These are phyloP conservation scores for Agelastica alni DNA, from an alignment of 2,888 invertebrate genomes.

Conservation along the genomic window DNA sequence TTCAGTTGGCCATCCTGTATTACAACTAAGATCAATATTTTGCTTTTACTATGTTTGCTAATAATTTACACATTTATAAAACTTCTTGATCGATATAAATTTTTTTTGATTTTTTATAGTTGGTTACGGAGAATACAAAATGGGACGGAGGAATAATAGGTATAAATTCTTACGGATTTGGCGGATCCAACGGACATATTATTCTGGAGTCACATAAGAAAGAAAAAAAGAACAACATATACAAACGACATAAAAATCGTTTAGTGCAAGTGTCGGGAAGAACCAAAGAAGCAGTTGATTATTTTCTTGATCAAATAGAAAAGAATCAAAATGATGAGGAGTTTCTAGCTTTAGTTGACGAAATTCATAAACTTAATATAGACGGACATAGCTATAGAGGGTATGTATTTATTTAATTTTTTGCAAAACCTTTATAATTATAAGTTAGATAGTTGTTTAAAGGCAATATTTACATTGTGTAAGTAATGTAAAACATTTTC, in stretches of 20 bases:
- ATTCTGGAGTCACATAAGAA: constrained; percentile 55
- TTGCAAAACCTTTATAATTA: no score
- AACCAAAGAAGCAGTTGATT: constrained; percentile 74
- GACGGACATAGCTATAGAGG: constrained; percentile 79
- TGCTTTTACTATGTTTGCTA: no score
- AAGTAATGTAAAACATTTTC: no score
- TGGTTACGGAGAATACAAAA: constrained; percentile 59
- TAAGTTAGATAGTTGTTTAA: no score
- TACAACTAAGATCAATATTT: no score
- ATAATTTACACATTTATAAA: no score
- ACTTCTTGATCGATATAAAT: no score
- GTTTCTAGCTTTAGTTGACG: constrained; percentile 72
- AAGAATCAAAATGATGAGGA: constrained; percentile 66
- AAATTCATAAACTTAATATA: constrained; percentile 69
- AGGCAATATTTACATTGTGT: no score
- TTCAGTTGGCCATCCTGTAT: no score
- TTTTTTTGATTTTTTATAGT: no score
- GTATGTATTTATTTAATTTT: no score
- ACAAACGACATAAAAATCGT: constrained; percentile 45
- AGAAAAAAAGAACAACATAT: constrained; percentile 34
- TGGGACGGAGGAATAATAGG: constrained; percentile 63
- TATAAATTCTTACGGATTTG: constrained; percentile 71
- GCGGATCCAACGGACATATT: constrained; percentile 64
- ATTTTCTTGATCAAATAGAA: constrained; percentile 64
- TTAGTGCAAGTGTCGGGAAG: constrained; percentile 63